phyloP scores from a whole-genome alignment of 2,797 vertebrate genomes.

The Lindbergichthys nudifrons region DNA sequence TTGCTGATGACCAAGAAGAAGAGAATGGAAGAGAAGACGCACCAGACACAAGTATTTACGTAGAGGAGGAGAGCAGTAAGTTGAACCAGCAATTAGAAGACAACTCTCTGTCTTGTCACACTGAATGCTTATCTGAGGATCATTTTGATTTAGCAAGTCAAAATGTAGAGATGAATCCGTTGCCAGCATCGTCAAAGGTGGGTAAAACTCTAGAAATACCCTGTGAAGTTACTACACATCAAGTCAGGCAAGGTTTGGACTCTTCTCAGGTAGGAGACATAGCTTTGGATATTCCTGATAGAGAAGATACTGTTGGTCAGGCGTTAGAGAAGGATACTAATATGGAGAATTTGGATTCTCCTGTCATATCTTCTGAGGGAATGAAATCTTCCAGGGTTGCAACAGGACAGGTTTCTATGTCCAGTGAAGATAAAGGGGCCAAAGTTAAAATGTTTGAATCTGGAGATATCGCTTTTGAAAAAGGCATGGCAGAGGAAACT shows the following conservation, averaged over 20 bases:
- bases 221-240: neutral
- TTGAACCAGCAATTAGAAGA: slow-evolving; percentile 1
- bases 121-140: slow-evolving; percentile 4
- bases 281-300: neutral
- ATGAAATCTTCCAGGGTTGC: slow-evolving; percentile 1
- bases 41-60: neutral
- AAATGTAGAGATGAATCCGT: neutral
- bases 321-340: neutral
- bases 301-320: neutral
- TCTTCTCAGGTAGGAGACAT: slow-evolving; percentile 5
- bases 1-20: neutral
- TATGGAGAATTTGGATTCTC: slow-evolving; percentile 5
- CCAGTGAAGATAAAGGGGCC: neutral
- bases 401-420: slow-evolving; percentile 28
- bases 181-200: neutral
- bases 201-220: slow-evolving; percentile 4
- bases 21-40: neutral
- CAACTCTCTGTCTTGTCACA: neutral
- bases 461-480: slow-evolving; percentile 27
- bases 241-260: neutral
- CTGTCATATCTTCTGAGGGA: slow-evolving; percentile 15
- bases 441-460: neutral
- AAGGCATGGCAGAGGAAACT: slow-evolving; percentile 6
- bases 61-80: neutral
- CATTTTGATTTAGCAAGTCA: neutral